Percentiles rank a stretch among this genome's conserved stretches.
phyloP scores from a whole-genome alignment of 2,888 invertebrate species.

The Lampropteryx suffumata region DNA sequence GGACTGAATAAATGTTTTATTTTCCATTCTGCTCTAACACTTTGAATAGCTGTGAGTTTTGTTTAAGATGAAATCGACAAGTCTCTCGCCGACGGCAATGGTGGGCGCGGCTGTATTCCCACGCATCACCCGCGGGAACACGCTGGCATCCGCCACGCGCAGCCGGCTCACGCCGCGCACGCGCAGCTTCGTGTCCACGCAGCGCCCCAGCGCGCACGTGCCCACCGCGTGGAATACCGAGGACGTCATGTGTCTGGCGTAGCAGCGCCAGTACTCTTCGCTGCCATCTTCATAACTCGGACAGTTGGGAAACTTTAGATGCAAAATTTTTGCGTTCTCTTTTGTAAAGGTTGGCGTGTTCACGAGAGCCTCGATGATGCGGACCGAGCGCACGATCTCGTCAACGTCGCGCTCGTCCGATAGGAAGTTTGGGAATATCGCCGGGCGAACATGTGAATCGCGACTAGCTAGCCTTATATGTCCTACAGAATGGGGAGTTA shows the following conservation, averaged over 20 bases:
- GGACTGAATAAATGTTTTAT: too few relatives aligned
- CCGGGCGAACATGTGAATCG: conserved; percentile 45
- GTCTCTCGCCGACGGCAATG: conserved; percentile 58
- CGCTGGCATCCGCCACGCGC: conserved; percentile 55
- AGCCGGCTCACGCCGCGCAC: conserved; percentile 50
- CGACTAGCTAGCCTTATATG: conserved; percentile 47
- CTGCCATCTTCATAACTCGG: conserved; percentile 29
- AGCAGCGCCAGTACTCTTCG: conserved; percentile 56
- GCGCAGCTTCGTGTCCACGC: conserved; percentile 48
- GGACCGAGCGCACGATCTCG: conserved; percentile 47
- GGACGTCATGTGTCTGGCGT: conserved; percentile 56
- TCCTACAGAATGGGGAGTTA: conserved; percentile 53
- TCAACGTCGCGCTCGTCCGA: conserved; percentile 48
- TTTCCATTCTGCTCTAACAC: too few relatives aligned
- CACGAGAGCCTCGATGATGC: conserved; percentile 47
- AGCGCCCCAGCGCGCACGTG: conserved; percentile 46
- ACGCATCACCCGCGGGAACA: conserved; percentile 46
- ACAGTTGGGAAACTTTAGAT: conserved; percentile 46
- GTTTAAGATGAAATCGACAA: conserved; percentile 48
- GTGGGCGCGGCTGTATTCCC: conserved; percentile 56
- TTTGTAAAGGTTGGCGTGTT: conserved; percentile 37
- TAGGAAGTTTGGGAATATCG: conserved; percentile 55
- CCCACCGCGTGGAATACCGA: conserved; percentile 57
- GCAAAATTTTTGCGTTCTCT: conserved; percentile 43
- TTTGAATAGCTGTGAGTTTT: background rate